Base-by-base conservation (phyloP, 2,113 vertebrate species). In the Brachirus orientalis region DNA sequence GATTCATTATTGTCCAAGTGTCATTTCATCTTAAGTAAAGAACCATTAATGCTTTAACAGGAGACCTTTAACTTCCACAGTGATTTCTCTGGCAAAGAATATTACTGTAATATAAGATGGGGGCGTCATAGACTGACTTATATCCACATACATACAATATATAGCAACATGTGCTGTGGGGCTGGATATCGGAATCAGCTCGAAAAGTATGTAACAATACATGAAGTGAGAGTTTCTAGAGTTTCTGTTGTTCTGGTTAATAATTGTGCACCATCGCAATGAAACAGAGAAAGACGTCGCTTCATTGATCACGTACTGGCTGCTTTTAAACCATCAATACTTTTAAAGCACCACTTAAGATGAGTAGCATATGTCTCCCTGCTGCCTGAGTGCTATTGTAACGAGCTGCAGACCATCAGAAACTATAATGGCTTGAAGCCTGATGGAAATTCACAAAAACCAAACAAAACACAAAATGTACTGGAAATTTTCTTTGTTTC, bases 301-400 rank as follows among this genome's bases (percentile, higher is more conserved):
- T 67, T 75, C 80, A 89, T 86, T 88, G 91, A 91, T 92, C 88
- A 70, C 79, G 82, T 82, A 73, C 76, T 69, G 56, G 68, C 78
- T 80, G 87, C 91, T 90, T 88, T 91, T 87, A 92, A 91, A 89
- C 75, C 86, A 87, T 92, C 92, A 90, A 93, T 93, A 92, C 68
- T 85, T 87, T 90, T 86, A 90, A 86, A 92, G 89, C 69, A 69
- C 77, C 90, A 91, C 90, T 92, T 91, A 90, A 84, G 75, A 87
- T 46, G 70, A 86, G 86, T 64, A 85, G 77, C 89, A 87, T 87
- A 79, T 74, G 82, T 88, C 86, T 86, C 78, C 79, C 63, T 61
- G 62, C 78, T 79, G 81, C 19, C 77, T 76, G 75, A 80, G 86
- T 74, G 72, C 60, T 1, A 9, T n/a, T 71, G 51, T 73, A 82